phyloP scores from a whole-genome alignment of 2,888 invertebrate genomes.

The Cryptophagus acutangulus region DNA sequence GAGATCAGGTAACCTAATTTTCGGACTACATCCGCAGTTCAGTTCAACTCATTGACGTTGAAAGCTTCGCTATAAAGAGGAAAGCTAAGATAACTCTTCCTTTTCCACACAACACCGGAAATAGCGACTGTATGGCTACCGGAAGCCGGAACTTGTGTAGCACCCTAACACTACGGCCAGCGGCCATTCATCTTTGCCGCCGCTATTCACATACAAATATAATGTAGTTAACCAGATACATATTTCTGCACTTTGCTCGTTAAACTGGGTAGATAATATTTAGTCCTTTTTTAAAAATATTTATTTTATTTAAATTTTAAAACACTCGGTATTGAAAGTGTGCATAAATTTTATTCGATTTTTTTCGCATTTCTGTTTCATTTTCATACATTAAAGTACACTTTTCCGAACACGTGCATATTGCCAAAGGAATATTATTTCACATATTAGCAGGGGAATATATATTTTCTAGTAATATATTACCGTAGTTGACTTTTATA shows the following conservation, averaged over 20 bases:
- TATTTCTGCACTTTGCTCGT: too few species aligned
- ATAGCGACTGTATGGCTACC: slow-evolving; percentile 1
- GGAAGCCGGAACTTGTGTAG: slow-evolving; percentile 2
- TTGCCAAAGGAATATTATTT: slow-evolving; percentile 23
- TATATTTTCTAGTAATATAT: slow-evolving; percentile 28
- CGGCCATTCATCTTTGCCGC: too few species aligned
- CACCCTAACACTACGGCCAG: too few species aligned
- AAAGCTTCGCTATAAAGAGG: too few species aligned
- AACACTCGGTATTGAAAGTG: too few species aligned
- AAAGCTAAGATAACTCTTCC: slow-evolving; percentile 1
- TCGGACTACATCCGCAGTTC: slow-evolving; percentile 1
- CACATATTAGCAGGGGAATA: slow-evolving; percentile 29
- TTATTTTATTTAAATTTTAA: too few species aligned
- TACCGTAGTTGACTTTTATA: slow-evolving; percentile 33
- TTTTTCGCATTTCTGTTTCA: too few species aligned
- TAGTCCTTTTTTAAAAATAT: too few species aligned
- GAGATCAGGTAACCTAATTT: slow-evolving; percentile 2
- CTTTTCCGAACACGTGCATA: slow-evolving; percentile 11
- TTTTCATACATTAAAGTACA: slow-evolving; percentile 7
- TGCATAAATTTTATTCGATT: too few species aligned
- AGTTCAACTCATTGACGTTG: slow-evolving; percentile 1
- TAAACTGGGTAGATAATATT: too few species aligned
- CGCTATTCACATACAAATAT: too few species aligned
- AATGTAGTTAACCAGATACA: too few species aligned
- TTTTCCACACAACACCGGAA: slow-evolving; percentile 1